phyloP scores from a whole-genome alignment of 2,888 invertebrate species.

The Drosophila nigricruria region DNA sequence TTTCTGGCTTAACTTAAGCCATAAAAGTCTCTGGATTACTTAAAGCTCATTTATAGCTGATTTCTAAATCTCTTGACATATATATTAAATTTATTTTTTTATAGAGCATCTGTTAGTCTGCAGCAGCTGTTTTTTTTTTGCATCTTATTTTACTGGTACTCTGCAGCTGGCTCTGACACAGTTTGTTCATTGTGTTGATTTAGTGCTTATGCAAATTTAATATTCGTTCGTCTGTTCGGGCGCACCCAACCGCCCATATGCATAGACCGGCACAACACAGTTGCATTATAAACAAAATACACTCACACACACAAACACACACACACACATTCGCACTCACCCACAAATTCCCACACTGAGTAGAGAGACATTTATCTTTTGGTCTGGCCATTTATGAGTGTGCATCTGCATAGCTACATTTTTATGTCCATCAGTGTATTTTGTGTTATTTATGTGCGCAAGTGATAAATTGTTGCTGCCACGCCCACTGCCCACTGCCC shows the following conservation, averaged over 20 bases:
- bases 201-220: constrained; percentile 81
- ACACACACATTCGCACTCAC: not conserved
- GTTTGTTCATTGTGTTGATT: constrained; percentile 73
- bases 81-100: not conserved
- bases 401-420: constrained; percentile 47
- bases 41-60: not conserved
- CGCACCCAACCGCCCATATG: constrained; percentile 53
- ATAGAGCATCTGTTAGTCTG: constrained; percentile 27
- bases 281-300: constrained; percentile 73
- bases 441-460: constrained; percentile 66
- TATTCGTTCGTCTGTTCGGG: constrained; percentile 56
- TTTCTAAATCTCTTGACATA: not conserved
- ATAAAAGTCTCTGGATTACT: not conserved
- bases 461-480: constrained; percentile 65
- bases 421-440: constrained; percentile 62
- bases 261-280: constrained; percentile 72
- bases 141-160: not conserved
- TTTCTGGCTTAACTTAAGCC: not conserved
- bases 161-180: constrained; percentile 31
- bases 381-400: constrained; percentile 43
- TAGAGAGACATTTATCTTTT: constrained; percentile 62
- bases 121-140: not conserved
- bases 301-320: constrained; percentile 3
- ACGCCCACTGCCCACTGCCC: not conserved
- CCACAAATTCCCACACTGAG: constrained; percentile 3